Evolutionary conservation across 2,888 invertebrate genomes (phyloP).

Genomic region (Cantharis flavilabris): DNA sequence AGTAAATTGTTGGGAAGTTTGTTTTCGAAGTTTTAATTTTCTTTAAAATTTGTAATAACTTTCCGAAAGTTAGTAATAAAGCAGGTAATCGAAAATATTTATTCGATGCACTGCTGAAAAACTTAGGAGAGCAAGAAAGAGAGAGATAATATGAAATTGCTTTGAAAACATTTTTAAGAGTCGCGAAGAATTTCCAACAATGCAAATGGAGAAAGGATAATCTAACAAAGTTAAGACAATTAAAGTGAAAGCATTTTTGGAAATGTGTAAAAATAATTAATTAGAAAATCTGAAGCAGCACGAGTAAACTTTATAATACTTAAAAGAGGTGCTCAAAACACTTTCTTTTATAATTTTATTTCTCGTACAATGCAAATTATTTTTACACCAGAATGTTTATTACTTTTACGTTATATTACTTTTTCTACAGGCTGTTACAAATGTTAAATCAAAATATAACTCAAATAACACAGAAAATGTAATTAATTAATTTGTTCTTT

Average conservation of each 20-base stretch:
- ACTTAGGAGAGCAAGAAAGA: not conserved
- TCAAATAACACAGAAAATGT: not conserved
- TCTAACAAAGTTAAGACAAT: not conserved
- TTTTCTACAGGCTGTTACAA: not conserved
- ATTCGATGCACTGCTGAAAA: not conserved
- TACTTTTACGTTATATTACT: not conserved
- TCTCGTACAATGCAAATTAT: not conserved
- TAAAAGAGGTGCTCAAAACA: not conserved
- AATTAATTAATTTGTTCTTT: not conserved
- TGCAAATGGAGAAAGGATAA: not conserved
- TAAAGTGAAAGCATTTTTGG: not conserved
- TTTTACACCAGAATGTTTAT: not conserved
- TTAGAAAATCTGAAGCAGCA: not conserved
- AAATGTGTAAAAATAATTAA: not conserved
- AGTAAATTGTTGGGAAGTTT: not conserved
- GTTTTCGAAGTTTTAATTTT: not conserved
- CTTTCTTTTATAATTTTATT: not conserved
- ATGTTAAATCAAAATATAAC: not conserved
- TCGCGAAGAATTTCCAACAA: not conserved
- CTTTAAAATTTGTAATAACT: not conserved
- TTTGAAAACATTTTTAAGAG: not conserved
- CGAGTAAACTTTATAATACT: not conserved
- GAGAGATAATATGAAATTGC: not conserved
- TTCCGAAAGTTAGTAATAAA: not conserved
- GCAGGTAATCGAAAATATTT: not conserved